These are phyloP conservation scores for Perodicticus potto DNA, from an alignment of 2,797 vertebrate genomes.

Conservation along the genomic window DNA sequence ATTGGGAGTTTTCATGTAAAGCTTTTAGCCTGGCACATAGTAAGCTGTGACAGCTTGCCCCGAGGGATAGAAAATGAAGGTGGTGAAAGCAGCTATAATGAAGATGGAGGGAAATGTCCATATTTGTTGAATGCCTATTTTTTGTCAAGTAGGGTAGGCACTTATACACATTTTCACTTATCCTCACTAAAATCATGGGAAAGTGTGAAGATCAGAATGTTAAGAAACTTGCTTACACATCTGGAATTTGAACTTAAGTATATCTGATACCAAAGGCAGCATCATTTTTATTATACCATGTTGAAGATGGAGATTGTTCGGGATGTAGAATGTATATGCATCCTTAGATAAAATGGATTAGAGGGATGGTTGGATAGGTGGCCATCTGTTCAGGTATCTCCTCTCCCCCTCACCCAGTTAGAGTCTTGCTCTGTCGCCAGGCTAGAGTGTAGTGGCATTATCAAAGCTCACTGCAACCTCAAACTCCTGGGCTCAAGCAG, in stretches of 20 bases:
- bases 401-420: no score
- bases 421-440: no score
- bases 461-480: no score
- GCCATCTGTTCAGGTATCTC: neutral
- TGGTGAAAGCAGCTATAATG: neutral
- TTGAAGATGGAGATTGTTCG: neutral
- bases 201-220: neutral
- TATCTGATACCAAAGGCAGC: neutral
- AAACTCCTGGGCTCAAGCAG: no score
- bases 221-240: neutral
- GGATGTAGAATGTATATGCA: neutral
- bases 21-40: neutral
- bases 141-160: neutral
- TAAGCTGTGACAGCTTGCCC: neutral
- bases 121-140: neutral
- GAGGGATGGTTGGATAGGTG: neutral
- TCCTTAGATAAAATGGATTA: neutral
- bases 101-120: neutral
- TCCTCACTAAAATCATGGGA: neutral
- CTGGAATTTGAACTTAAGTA: neutral
- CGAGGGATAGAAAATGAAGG: neutral
- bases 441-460: no score
- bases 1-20: neutral
- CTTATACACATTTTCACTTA: neutral
- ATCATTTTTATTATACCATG: neutral